Percentiles rank a stretch among this genome's conserved stretches.
Conservation (phyloP, 1,140 invertebrate genomes). For the Condylostylus longicornis region DNA sequence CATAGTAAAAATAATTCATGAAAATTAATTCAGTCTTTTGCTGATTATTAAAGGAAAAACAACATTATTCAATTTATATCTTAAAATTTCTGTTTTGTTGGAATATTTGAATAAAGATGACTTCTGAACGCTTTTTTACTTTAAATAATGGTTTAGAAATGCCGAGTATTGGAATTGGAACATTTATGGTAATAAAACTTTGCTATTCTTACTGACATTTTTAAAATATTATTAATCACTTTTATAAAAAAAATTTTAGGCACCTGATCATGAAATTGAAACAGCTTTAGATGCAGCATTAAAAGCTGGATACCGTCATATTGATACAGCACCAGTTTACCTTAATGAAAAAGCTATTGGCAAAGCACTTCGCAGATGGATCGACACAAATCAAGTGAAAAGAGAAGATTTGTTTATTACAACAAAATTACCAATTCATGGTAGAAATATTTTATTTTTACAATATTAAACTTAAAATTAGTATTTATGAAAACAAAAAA, state of each 20-base stretch:
- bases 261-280: constrained; percentile 54
- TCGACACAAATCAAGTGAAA: constrained; percentile 50
- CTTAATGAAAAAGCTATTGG: constrained; percentile 69
- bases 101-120: constrained; percentile 17
- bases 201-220: no score
- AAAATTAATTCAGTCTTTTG: no score
- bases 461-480: not conserved
- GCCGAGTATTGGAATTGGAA: constrained; percentile 61
- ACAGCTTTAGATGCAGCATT: constrained; percentile 45
- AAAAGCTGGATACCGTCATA: constrained; percentile 45
- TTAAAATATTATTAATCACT: no score
- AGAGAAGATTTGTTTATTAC: constrained; percentile 68
- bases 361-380: constrained; percentile 56
- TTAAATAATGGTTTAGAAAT: constrained; percentile 40
- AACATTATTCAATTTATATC: no score
- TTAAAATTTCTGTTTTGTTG: no score
- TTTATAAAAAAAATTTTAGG: no score
- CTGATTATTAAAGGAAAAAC: no score
- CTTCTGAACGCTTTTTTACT: constrained; percentile 16
- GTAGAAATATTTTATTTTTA: constrained; percentile 15
- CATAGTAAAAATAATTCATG: no score
- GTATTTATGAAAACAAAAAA: constrained; percentile 2
- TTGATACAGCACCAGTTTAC: constrained; percentile 70
- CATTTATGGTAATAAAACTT: constrained; percentile 54
- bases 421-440: constrained; percentile 50